These are phyloP conservation scores for Euspilapteryx auroguttella DNA, from an alignment of 2,888 invertebrate genomes.

Conservation along the genomic window DNA sequence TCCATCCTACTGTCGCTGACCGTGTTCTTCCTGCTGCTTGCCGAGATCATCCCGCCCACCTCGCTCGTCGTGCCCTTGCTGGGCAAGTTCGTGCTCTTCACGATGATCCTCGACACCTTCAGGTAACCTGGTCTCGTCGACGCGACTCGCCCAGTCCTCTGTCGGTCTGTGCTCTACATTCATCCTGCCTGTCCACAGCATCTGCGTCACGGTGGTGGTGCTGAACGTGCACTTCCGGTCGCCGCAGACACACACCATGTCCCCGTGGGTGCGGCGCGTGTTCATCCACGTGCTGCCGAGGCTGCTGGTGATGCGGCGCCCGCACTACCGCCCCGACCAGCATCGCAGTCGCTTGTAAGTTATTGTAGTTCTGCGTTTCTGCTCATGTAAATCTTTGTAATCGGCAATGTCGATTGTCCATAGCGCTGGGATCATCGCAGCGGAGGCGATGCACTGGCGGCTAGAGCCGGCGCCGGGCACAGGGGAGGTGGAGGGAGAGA, in stretches of 20 bases:
- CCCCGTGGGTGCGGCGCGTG: slow-evolving; percentile 93
- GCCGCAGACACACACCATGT: slow-evolving; percentile 97
- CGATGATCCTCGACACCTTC: slow-evolving; percentile 94
- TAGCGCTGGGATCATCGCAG: slow-evolving; percentile 26
- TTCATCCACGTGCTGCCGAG: slow-evolving; percentile 96
- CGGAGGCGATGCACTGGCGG: slow-evolving; percentile 16
- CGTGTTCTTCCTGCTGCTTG: slow-evolving; percentile 91
- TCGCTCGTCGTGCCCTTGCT: slow-evolving; percentile 91
- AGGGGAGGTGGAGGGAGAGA: too few species aligned
- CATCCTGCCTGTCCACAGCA: too few species aligned
- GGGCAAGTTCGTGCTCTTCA: slow-evolving; percentile 93
- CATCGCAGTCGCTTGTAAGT: slow-evolving; percentile 59
- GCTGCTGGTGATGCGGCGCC: slow-evolving; percentile 89
- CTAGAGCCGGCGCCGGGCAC: slow-evolving; percentile 22
- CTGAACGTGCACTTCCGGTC: slow-evolving; percentile 98
- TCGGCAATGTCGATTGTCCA: slow-evolving; percentile 4
- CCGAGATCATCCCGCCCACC: slow-evolving; percentile 69
- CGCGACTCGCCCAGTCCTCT: not conserved
- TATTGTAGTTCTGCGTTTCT: too few species aligned
- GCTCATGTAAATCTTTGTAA: not conserved
- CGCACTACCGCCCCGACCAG: slow-evolving; percentile 66
- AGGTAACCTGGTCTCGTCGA: slow-evolving; percentile 61
- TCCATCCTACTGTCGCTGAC: slow-evolving; percentile 93
- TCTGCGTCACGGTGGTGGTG: slow-evolving; percentile 94
- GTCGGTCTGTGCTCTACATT: too few species aligned